Conservation (phyloP, 2,888 invertebrate species). For the Anthrax anthrax region DNA sequence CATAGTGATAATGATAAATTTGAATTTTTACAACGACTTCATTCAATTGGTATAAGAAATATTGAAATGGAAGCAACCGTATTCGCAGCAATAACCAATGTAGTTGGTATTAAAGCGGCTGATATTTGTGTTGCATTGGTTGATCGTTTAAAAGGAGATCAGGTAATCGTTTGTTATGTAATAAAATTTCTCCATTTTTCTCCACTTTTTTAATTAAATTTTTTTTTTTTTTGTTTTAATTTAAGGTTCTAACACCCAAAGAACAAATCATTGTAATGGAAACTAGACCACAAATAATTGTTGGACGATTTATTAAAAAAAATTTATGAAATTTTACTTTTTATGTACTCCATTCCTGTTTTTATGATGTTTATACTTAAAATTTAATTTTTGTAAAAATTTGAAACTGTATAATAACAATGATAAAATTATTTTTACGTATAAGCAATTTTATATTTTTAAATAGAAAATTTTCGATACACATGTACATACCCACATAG, state of each 20-base stretch:
- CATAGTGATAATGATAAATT: slow-evolving; percentile 49
- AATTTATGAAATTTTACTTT: background rate
- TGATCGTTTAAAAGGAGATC: slow-evolving; percentile 54
- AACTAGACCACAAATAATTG: slow-evolving; percentile 48
- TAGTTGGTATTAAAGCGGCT: slow-evolving; percentile 48
- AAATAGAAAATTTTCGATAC: too few species aligned
- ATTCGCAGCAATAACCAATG: slow-evolving; percentile 51
- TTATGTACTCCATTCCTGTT: too few species aligned
- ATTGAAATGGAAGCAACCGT: slow-evolving; percentile 71
- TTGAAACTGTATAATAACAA: too few species aligned
- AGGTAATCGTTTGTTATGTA: slow-evolving; percentile 37
- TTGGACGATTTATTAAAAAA: slow-evolving; percentile 46
- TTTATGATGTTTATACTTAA: too few species aligned
- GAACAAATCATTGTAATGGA: slow-evolving; percentile 47
- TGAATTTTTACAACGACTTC: slow-evolving; percentile 40
- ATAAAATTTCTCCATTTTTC: too few species aligned
- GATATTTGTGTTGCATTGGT: slow-evolving; percentile 59
- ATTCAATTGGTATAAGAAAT: slow-evolving; percentile 47
- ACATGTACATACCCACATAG: too few species aligned
- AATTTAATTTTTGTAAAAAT: too few species aligned
- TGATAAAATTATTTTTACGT: too few species aligned
- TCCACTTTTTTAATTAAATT: background rate
- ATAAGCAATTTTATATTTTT: too few species aligned
- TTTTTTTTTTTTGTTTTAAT: too few species aligned
- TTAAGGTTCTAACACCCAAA: slow-evolving; percentile 24